Base-by-base conservation (phyloP, 2,113 vertebrate genomes). In the Myotis davidii region DNA sequence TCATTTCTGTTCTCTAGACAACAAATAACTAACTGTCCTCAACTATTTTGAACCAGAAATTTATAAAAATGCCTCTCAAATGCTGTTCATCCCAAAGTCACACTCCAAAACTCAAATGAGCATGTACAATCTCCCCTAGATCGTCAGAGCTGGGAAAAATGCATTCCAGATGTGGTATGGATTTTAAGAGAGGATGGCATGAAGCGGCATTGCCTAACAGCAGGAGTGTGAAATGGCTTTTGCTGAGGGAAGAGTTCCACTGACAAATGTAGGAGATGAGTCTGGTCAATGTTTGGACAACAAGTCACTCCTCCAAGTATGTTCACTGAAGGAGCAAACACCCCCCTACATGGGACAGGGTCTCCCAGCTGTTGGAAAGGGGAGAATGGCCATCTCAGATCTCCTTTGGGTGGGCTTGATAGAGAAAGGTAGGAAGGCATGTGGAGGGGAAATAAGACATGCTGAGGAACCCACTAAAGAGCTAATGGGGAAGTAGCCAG, bases 11-110 rank as follows among this genome's bases (percentile, higher is more conserved):
- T 79, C 34, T 89, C 56, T 79, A 83, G 32, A 85, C 12, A 76
- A 76, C 42, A 93, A 70, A 52, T 70, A 86, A 77, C 16, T 20
- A 5, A 79, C 23, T 12, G 27, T 1, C 13, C 23, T 32, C 25
- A 50, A 34, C 23, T 54, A 34, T 45, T 96, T 56, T 90, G 50
- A 91, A 83, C 18, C 48, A 88, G 10, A 20, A 76, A 70, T 61
- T 94, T 69, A 23, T 0, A 94, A 85, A 34, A 82, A 23, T 27
- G 20, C 39, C 85, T 83, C 77, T 78, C 81, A 74, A 88, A 61
- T 12, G 42, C 18, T 64, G 77, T 64, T 92, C 78, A 67, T 45
- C 3, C 9, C 45, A 27, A 73, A 90, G 67, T 39, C 32, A 83
- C 3, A 39, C 3, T 5, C 0, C 0, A 3, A 16, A 7, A 8